Base-by-base conservation (phyloP, 2,797 vertebrate genomes). In the Mallotus villosus region DNA sequence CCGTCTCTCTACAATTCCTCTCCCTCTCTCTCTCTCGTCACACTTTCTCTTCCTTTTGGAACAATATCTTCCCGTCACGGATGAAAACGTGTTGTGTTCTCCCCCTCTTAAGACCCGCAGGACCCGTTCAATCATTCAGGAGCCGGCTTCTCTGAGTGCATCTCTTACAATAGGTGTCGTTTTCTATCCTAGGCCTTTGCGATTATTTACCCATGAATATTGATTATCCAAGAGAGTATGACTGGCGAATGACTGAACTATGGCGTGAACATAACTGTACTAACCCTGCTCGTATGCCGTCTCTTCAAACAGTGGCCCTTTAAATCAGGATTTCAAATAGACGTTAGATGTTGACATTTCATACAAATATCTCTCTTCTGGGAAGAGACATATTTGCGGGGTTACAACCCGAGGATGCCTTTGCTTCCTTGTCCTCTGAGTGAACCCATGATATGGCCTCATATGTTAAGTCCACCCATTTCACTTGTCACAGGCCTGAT, bases 391-490 rank as follows among this genome's bases (percentile, higher is more conserved):
- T 49, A 34, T 51, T 57, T n/a, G 16, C 24, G n/a, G 53, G 22
- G 49, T 32, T 69, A 55, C 41, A 59, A 37, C n/a, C 53, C 25
- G 81, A 75, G 77, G 74, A 84, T 82, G 78, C 81, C 78, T 79
- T 73, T 58, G 70, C 82, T 85, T 82, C 83, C 72, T 70, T 88
- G 89, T 90, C 90, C 89, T 85, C 86, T 75, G 71, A 22, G 59
- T 91, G 89, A 91, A 90, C 90, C 84, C 85, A 72, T 37, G 71
- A 78, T 86, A 85, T 81, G 82, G 80, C 84, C 83, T 79, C 82
- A 90, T 88, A 81, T 85, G 81, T 89, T 89, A 87, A 76, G 81
- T 84, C 86, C 79, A 69, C 53, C 85, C 86, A 82, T 87, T 90
- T 82, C 69, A 70, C 85, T 82, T 89, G 86, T 89, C 87, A 88